Evolutionary conservation across 2,797 vertebrate species (phyloP).

Genomic region (Lophius americanus): DNA sequence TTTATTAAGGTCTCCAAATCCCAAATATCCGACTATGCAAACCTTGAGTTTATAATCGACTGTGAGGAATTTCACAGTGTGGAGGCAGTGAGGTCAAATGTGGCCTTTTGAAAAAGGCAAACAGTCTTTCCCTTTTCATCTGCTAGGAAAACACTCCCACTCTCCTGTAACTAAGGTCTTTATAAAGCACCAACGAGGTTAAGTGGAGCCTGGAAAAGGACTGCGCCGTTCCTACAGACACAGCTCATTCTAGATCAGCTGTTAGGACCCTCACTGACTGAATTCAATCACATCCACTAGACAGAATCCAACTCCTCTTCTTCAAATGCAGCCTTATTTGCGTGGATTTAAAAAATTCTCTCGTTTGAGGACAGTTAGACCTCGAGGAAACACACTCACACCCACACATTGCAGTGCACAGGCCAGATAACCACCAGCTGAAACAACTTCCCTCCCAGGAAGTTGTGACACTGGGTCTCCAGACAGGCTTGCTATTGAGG

Average conservation of each 20-base stretch:
- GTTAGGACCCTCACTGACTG: not conserved
- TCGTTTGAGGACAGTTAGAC: conserved; percentile 3
- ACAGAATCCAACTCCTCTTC: not conserved
- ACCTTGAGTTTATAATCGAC: conserved; percentile 37
- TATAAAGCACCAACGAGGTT: conserved; percentile 45
- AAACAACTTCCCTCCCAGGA: conserved; percentile 75
- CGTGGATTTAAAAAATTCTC: conserved; percentile 1
- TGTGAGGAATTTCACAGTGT: conserved; percentile 42
- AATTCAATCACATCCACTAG: not conserved
- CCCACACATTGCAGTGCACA: conserved; percentile 25
- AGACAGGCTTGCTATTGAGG: conserved; percentile 68
- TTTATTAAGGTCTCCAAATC: conserved; percentile 6
- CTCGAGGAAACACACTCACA: conserved; percentile 18
- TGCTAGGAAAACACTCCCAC: conserved; percentile 53
- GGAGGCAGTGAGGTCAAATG: conserved; percentile 36
- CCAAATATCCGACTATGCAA: conserved; percentile 19
- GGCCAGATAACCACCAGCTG: conserved; percentile 56
- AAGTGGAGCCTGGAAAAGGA: conserved; percentile 52
- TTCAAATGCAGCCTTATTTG: not conserved
- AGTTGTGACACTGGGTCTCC: conserved; percentile 59
- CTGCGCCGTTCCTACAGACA: conserved; percentile 21
- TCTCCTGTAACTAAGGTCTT: conserved; percentile 39
- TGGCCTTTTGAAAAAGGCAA: conserved; percentile 25
- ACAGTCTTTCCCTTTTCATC: conserved; percentile 44
- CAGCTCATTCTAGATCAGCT: not conserved